Evolutionary conservation across 2,888 invertebrate species (phyloP), one percentile per base, ranked within the genome.

Genomic region (Brenthis ino): DNA sequence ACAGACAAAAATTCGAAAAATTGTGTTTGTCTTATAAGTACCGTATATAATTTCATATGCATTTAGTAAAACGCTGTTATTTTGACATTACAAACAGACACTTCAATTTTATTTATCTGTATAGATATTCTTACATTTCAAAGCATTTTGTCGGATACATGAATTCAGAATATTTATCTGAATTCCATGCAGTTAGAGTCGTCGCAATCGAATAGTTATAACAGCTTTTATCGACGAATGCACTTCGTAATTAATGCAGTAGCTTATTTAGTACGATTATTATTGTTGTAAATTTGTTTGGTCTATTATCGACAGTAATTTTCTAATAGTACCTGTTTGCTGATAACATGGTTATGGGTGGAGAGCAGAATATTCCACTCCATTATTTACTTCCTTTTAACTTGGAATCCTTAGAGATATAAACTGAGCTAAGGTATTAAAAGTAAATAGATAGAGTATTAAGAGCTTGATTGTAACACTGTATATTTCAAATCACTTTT

Each of bases 251-350:
- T 80, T 80, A 77, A 76, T 80, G 79, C 77, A 73, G 80, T 77
- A 76, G 77, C 79, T 77, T 79, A 79, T 81, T 80, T 72, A 77
- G 77, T 75, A 57, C 58, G 58, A 67, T 72, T 84, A 85, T 85
- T 85, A 85, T 86, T 85, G 83, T 83, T 82, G 83, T 84, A 83
- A 85, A 86, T 87, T 86, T 82, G 82, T 83, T 83, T 83, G 80
- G 79, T 76, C 57, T 60, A 54, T 58, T 73, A 73, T 70, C 67
- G 58, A 66, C 63, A 58, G 54, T 60, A 63, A 70, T 69, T 69
- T 69, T 69, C 70, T 47, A 64, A 72, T 65, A 68, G 51, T 65
- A 65, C 65, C 65, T 28, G 57, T 64, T 64, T 67, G 57, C 47
- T 48, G 48, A 65, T 63, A 65, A 53, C 54, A 50, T 37, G 51